phyloP scores from a whole-genome alignment of 2,113 vertebrate species.

The Sylvilagus bachmani region DNA sequence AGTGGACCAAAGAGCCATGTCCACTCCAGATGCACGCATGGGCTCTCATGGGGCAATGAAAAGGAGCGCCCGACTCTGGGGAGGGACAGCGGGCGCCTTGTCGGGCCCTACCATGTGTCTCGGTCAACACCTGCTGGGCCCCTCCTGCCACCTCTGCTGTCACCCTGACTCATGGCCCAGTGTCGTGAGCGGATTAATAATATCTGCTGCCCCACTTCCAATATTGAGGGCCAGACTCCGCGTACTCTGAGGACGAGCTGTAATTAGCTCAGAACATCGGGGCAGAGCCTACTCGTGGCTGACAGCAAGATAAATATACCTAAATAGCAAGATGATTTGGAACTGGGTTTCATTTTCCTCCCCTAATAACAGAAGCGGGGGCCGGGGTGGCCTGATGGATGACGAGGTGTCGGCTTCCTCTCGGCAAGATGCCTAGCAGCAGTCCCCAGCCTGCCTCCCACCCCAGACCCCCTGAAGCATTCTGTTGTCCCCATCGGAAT shows the following conservation, averaged over 20 bases:
- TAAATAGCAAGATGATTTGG: constrained; percentile 40
- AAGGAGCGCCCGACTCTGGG: background rate
- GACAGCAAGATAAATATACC: constrained; percentile 72
- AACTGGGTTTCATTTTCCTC: constrained; percentile 63
- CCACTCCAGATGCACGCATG: background rate
- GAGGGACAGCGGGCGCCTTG: background rate
- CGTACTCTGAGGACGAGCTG: background rate
- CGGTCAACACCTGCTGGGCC: accelerated
- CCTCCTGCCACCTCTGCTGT: background rate
- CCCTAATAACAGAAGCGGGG: background rate
- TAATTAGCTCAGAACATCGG: constrained; percentile 35
- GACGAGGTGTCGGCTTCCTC: constrained; percentile 9
- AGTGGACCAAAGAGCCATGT: background rate
- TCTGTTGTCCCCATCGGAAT: background rate
- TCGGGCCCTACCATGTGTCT: background rate
- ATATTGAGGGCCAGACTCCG: background rate
- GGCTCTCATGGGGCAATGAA: background rate
- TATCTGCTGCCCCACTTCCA: background rate
- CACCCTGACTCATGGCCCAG: background rate
- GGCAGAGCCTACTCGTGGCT: background rate
- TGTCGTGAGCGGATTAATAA: background rate
- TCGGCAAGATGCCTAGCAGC: background rate
- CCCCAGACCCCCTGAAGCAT: background rate
- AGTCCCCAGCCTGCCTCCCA: background rate
- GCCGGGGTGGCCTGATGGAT: constrained; percentile 56